These are phyloP conservation scores for Cryptophagus acutangulus DNA, from an alignment of 2,888 invertebrate genomes.

Conservation along the genomic window DNA sequence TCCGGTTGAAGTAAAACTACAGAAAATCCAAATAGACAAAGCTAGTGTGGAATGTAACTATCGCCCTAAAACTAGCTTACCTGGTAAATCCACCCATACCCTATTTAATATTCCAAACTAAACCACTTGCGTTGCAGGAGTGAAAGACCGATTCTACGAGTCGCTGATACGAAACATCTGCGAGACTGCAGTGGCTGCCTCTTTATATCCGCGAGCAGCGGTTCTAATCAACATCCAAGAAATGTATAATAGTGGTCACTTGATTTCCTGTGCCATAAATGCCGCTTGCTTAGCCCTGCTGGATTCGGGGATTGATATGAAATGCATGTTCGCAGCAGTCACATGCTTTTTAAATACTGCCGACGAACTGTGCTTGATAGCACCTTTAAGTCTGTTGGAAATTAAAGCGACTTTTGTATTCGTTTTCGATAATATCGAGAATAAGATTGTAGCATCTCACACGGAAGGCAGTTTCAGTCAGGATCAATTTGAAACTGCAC, in stretches of 20 bases:
- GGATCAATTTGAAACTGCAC: slow-evolving; percentile 61
- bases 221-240: slow-evolving; percentile 80
- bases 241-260: slow-evolving; percentile 75
- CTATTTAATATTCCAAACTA: background rate
- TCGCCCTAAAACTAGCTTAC: slow-evolving; percentile 70
- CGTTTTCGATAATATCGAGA: slow-evolving; percentile 65
- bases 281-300: slow-evolving; percentile 76
- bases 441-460: slow-evolving; percentile 58
- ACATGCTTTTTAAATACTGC: slow-evolving; percentile 63
- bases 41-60: slow-evolving; percentile 75
- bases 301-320: slow-evolving; percentile 79
- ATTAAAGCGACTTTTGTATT: slow-evolving; percentile 64
- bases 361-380: slow-evolving; percentile 49
- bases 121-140: slow-evolving; percentile 44
- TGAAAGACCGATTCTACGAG: slow-evolving; percentile 69
- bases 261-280: slow-evolving; percentile 77
- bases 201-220: slow-evolving; percentile 74
- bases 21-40: slow-evolving; percentile 72
- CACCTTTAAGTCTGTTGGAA: slow-evolving; percentile 45
- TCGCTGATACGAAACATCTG: slow-evolving; percentile 70
- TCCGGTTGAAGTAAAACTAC: slow-evolving; percentile 72
- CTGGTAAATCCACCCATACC: slow-evolving; percentile 45
- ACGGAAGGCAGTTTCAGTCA: slow-evolving; percentile 66
- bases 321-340: slow-evolving; percentile 74
- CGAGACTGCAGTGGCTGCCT: slow-evolving; percentile 64